These are phyloP conservation scores for Melanotaenia duboulayi DNA, from an alignment of 2,113 vertebrate species.

Conservation along the genomic window DNA sequence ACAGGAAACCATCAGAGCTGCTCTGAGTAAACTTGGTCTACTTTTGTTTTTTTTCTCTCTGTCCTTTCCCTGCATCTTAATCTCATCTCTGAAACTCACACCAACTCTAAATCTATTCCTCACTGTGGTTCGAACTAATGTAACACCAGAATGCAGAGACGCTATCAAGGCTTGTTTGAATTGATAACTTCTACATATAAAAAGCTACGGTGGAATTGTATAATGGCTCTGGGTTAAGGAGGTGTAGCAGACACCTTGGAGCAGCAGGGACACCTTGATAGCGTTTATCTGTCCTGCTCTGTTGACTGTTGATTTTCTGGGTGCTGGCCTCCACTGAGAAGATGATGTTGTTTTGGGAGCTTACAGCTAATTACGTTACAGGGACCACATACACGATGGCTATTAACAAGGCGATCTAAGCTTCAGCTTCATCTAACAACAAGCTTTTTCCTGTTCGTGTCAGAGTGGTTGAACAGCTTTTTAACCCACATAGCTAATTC, in stretches of 20 bases:
- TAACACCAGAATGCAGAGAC: constrained; percentile 44
- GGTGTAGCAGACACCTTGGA: constrained; percentile 23
- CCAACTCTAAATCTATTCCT: constrained; percentile 37
- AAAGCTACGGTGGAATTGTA: constrained; percentile 32
- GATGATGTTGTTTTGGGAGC: constrained; percentile 48
- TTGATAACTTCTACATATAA: background rate
- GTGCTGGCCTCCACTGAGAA: constrained; percentile 58
- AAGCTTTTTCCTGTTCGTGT: constrained; percentile 32
- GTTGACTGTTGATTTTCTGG: constrained; percentile 53
- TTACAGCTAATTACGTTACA: constrained; percentile 74
- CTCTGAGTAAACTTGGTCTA: constrained; percentile 77
- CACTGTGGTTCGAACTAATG: constrained; percentile 63
- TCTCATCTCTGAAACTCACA: constrained; percentile 50
- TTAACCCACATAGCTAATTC: constrained; percentile 66
- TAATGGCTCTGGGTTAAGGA: background rate
- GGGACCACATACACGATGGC: constrained; percentile 57
- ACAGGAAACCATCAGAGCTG: constrained; percentile 70
- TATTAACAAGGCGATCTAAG: constrained; percentile 59
- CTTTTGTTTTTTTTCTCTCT: constrained; percentile 36
- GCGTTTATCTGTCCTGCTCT: constrained; percentile 58
- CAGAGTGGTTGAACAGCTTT: constrained; percentile 34
- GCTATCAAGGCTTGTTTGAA: constrained; percentile 63
- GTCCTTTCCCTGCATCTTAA: constrained; percentile 44
- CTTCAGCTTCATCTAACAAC: constrained; percentile 63
- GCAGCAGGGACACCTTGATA: constrained; percentile 65